phyloP scores from a whole-genome alignment of 2,113 vertebrate genomes.

The Osmerus mordax region DNA sequence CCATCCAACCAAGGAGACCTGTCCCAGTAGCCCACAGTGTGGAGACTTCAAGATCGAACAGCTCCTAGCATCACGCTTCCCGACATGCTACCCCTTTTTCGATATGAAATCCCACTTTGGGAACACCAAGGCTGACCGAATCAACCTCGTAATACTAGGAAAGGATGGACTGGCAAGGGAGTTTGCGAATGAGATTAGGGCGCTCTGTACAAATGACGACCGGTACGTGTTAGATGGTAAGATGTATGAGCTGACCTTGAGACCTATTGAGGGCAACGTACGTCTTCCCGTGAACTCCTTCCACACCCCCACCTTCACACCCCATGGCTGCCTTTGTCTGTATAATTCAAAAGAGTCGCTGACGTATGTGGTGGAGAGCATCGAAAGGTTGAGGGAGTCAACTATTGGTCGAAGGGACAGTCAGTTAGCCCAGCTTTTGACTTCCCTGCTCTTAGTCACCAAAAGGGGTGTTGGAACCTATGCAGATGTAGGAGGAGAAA shows the following conservation, averaged over 20 bases:
- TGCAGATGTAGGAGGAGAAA: slow-evolving; percentile 84
- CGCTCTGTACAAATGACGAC: slow-evolving; percentile 93
- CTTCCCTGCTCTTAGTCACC: slow-evolving; percentile 85
- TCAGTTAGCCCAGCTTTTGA: slow-evolving; percentile 79
- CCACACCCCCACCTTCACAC: slow-evolving; percentile 90
- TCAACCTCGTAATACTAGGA: slow-evolving; percentile 93
- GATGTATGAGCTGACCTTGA: slow-evolving; percentile 90
- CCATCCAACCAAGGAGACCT: slow-evolving; percentile 95
- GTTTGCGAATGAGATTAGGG: slow-evolving; percentile 94
- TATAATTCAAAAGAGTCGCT: slow-evolving; percentile 97
- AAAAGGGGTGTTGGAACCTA: slow-evolving; percentile 82
- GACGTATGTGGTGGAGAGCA: slow-evolving; percentile 92
- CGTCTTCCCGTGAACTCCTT: slow-evolving; percentile 96
- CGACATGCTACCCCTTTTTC: slow-evolving; percentile 79
- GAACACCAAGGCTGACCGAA: slow-evolving; percentile 80
- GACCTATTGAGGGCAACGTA: slow-evolving; percentile 95
- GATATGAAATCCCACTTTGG: slow-evolving; percentile 75
- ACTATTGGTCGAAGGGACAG: slow-evolving; percentile 83
- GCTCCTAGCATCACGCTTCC: slow-evolving; percentile 76
- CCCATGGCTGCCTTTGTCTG: slow-evolving; percentile 94
- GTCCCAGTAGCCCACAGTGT: slow-evolving; percentile 84
- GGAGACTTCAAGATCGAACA: slow-evolving; percentile 90
- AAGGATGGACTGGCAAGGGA: slow-evolving; percentile 94
- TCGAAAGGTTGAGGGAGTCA: slow-evolving; percentile 89
- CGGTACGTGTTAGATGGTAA: slow-evolving; percentile 93